Percentiles rank a stretch among this genome's conserved stretches.
Evolutionary conservation across 2,888 invertebrate genomes (phyloP).

Genomic region (Hoplodrina ambigua): DNA sequence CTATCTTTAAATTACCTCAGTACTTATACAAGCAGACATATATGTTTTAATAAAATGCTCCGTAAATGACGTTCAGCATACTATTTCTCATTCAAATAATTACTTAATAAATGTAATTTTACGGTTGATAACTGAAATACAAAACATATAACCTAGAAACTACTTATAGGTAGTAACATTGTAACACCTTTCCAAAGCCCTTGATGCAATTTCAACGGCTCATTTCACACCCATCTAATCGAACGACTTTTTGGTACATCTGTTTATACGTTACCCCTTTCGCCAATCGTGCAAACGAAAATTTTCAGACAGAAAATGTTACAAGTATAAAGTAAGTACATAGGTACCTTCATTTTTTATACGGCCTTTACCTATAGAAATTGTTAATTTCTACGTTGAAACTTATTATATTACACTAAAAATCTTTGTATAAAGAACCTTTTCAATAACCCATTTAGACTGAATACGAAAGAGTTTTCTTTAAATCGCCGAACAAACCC

Average conservation of each 20-base stretch:
- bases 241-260: slow-evolving; percentile 70
- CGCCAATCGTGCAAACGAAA: slow-evolving; percentile 35
- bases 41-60: slow-evolving; percentile 13
- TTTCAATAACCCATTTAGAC: slow-evolving; percentile 59
- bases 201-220: slow-evolving; percentile 72
- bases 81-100: background rate
- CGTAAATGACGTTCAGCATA: background rate
- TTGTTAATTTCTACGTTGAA: slow-evolving; percentile 35
- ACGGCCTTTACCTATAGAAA: slow-evolving; percentile 37
- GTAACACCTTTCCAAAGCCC: slow-evolving; percentile 66
- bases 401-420: slow-evolving; percentile 53
- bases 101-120: slow-evolving; percentile 4
- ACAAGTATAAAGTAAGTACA: slow-evolving; percentile 1
- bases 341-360: slow-evolving; percentile 24
- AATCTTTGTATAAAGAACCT: slow-evolving; percentile 43
- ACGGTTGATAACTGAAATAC: slow-evolving; percentile 38
- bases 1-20: slow-evolving; percentile 29
- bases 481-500: slow-evolving; percentile 48
- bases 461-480: slow-evolving; percentile 55
- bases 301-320: slow-evolving; percentile 45
- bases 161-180: slow-evolving; percentile 43
- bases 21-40: slow-evolving; percentile 15
- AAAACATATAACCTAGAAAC: slow-evolving; percentile 47
- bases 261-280: slow-evolving; percentile 60
- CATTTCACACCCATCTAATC: slow-evolving; percentile 74